These are phyloP conservation scores for Ruditapes philippinarum DNA, from an alignment of 1,140 invertebrate genomes.

Conservation along the genomic window DNA sequence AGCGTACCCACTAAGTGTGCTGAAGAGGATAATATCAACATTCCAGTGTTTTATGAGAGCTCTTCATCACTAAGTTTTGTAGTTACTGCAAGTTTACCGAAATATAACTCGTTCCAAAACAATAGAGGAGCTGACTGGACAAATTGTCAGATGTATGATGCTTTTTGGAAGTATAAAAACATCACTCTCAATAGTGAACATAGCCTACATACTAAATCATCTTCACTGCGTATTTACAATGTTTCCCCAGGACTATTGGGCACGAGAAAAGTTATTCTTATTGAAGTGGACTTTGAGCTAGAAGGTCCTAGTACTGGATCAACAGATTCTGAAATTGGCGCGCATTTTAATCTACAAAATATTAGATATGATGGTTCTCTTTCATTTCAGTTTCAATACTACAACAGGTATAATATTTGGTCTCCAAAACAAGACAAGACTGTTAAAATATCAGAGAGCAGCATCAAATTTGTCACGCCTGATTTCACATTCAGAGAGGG, in stretches of 20 bases:
- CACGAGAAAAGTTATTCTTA: not conserved
- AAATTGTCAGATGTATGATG: constrained; percentile 57
- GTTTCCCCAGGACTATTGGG: not conserved
- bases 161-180: constrained; percentile 31
- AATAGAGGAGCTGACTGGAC: constrained; percentile 69
- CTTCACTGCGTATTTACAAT: not conserved
- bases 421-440: not conserved
- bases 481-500: constrained; percentile 73
- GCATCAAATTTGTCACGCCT: constrained; percentile 54
- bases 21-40: constrained; percentile 57
- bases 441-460: constrained; percentile 6
- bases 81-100: constrained; percentile 46
- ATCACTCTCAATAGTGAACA: not conserved
- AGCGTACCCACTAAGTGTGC: constrained; percentile 47
- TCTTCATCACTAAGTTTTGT: not conserved
- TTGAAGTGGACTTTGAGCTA: constrained; percentile 65
- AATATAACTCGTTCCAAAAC: constrained; percentile 53
- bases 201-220: not conserved
- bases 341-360: constrained; percentile 50
- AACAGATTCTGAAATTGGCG: constrained; percentile 75
- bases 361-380: constrained; percentile 35
- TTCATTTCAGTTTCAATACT: constrained; percentile 51
- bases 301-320: constrained; percentile 62
- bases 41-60: constrained; percentile 55
- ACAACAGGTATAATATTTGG: constrained; percentile 54